Percentiles rank a stretch among this genome's conserved stretches.
Conservation (phyloP, 2,113 vertebrate genomes). For the Agapornis roseicollis region DNA sequence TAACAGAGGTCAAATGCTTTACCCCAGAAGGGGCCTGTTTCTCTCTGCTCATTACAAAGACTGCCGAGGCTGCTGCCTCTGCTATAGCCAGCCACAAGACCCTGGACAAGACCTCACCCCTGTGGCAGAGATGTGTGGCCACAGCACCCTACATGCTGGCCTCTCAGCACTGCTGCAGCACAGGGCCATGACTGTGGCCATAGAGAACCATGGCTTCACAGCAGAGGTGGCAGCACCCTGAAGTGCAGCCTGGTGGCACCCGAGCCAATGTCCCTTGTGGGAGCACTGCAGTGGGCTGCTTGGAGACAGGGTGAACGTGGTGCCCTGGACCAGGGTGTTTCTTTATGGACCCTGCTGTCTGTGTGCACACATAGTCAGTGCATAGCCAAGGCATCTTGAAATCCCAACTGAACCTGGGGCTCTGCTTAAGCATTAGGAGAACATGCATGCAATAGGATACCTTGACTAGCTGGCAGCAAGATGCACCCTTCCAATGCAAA, state of each 20-base stretch:
- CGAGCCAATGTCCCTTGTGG: fast-evolving
- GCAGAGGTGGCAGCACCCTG: neutral
- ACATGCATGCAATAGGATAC: neutral
- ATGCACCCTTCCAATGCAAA: neutral
- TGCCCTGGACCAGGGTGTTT: neutral
- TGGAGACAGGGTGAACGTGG: fast-evolving
- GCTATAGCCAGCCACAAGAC: neutral
- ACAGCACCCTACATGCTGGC: fast-evolving
- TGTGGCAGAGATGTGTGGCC: neutral
- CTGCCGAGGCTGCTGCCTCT: neutral
- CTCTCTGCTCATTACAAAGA: neutral
- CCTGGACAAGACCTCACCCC: neutral
- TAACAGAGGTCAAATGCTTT: neutral
- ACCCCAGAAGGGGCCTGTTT: neutral
- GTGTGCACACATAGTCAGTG: neutral
- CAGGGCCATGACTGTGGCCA: fast-evolving
- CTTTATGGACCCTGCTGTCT: neutral
- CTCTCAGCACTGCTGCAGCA: neutral
- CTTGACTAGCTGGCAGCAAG: neutral
- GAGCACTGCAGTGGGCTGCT: neutral
- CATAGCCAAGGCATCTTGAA: neutral
- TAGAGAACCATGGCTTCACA: neutral
- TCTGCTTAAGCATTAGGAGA: neutral
- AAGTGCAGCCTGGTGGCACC: neutral
- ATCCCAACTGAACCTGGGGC: neutral